Evolutionary conservation across 2,113 vertebrate genomes (phyloP).

Genomic region (Anolis carolinensis): DNA sequence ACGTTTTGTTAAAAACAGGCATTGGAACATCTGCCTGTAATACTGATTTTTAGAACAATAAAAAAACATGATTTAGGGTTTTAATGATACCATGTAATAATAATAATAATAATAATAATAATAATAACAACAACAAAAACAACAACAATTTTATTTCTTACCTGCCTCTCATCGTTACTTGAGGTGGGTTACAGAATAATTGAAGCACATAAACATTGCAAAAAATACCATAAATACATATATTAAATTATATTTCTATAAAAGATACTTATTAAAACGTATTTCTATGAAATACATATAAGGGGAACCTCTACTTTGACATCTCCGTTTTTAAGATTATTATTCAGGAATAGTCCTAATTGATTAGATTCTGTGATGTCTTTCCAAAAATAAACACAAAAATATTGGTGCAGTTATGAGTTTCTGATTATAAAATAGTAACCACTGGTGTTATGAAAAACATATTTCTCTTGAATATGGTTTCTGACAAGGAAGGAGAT

Average conservation of each 20-base stretch:
- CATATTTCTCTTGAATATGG: not conserved
- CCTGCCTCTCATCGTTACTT: no score
- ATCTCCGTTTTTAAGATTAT: not conserved
- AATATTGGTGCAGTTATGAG: not conserved
- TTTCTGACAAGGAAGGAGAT: not conserved
- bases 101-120: no score
- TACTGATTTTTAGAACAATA: constrained; percentile 10
- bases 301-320: no score
- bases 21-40: not conserved
- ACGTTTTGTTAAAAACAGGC: constrained; percentile 19
- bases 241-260: no score
- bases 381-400: not conserved
- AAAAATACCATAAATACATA: no score
- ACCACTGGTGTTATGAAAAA: not conserved
- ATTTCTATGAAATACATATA: no score
- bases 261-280: no score
- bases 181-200: no score
- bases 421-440: not conserved
- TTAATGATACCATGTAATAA: not conserved
- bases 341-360: not conserved
- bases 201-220: no score
- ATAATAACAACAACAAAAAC: no score
- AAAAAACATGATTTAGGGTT: constrained; percentile 13
- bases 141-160: no score
- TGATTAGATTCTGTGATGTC: not conserved